Base-by-base conservation (phyloP, 2,888 invertebrate genomes). In the Leptodirus hochenwartii region DNA sequence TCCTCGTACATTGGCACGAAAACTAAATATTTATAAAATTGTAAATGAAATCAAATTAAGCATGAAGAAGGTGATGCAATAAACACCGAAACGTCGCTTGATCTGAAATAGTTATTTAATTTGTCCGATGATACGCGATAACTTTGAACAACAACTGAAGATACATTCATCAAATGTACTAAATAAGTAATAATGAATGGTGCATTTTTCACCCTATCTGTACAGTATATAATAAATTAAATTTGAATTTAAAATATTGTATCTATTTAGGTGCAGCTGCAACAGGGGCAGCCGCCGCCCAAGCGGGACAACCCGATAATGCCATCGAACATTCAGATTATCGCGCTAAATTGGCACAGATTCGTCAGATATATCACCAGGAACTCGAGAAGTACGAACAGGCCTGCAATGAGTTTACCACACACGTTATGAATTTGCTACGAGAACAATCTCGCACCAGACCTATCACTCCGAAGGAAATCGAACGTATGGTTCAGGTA, bases 341-440 rank as follows among this genome's bases (percentile, higher is more conserved):
- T 64, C 75, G 96, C 47, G 93, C 93, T 46, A 98, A 98, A 61
- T 68, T 99, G 47, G 87, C 91, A 9, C 96, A 98, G 64, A 98
- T 98, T 55, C 71, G 98, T 37, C 88, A 90, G 61, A 96, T 98
- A 47, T 98, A 99, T 62, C 95, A 96, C 59, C 90, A 93, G 60
- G 98, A 98, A 61, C 61, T 99, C 50, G 93, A 95, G 61, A 98
- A 98, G 67, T 98, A 99, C 53, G 95, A 98, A 63, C 95, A 96
- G 69, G 96, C 96, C n/a, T 98, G 98, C 64, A 91, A 90, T 58
- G 96, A 99, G 65, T 98, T 98, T 61, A 98, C 98, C 34, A 96
- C 95, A n/a, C 98, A 99, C 61, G 98, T 99, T 42, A 88, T 95
- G 82, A 96, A 96, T 59, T 64, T 96, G 45, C 66, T 96, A 39